Percentiles rank a stretch among this genome's conserved stretches.
phyloP scores from a whole-genome alignment of 2,113 vertebrate species.

The Calyptomena viridis region DNA sequence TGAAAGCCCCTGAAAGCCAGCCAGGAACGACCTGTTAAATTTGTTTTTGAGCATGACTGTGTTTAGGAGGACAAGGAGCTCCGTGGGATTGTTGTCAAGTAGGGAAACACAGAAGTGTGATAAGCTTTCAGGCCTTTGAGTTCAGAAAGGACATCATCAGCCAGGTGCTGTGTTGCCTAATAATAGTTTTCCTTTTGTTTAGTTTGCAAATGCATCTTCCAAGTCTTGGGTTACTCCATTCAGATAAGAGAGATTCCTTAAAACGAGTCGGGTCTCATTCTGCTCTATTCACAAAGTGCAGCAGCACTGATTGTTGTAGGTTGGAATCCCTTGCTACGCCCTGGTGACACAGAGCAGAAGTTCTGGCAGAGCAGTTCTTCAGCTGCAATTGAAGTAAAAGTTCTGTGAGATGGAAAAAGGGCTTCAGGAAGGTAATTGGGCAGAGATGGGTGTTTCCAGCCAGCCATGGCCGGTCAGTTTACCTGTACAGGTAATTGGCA shows the following conservation, averaged over 20 bases:
- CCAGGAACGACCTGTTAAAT: background rate
- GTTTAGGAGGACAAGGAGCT: background rate
- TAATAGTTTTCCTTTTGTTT: background rate
- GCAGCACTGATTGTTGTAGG: background rate
- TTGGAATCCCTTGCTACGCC: background rate
- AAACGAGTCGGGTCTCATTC: slow-evolving; percentile 27
- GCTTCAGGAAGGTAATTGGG: background rate
- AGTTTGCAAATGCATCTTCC: background rate
- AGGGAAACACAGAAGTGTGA: background rate
- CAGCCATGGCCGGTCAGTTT: background rate
- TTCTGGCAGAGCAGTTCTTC: background rate
- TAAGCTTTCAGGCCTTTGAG: background rate
- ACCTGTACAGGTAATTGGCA: background rate
- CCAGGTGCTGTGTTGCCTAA: background rate
- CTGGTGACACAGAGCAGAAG: slow-evolving; percentile 12
- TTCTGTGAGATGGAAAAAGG: slow-evolving; percentile 37
- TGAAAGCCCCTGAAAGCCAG: background rate
- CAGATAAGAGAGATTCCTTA: slow-evolving; percentile 17
- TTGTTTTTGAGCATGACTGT: background rate
- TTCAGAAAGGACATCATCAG: background rate
- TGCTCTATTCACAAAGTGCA: background rate
- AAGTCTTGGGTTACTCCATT: background rate
- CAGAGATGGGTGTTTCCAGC: background rate
- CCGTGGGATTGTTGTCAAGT: background rate
- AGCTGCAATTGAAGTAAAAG: slow-evolving; percentile 13